Conservation (phyloP, 2,113 vertebrate genomes). For the Stegastes partitus region DNA sequence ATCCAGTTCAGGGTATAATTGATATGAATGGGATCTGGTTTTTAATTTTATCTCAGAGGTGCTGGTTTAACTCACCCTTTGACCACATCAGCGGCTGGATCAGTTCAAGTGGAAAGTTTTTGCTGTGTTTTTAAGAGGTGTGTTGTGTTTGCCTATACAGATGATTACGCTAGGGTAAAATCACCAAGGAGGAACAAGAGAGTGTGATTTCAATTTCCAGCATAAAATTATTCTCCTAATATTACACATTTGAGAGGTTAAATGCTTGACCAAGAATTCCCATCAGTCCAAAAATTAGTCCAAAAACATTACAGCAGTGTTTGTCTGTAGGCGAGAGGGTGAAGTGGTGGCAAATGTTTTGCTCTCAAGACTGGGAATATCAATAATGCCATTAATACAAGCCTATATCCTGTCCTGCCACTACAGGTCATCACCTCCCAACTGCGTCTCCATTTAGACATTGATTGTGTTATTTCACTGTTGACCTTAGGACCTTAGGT, state of each 20-base stretch:
- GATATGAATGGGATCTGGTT: slow-evolving; percentile 74
- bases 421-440: slow-evolving; percentile 49
- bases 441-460: slow-evolving; percentile 56
- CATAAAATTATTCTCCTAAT: background rate
- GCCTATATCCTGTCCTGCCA: slow-evolving; percentile 43
- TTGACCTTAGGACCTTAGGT: slow-evolving; percentile 57
- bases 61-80: slow-evolving; percentile 48
- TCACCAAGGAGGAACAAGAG: background rate
- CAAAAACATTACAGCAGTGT: background rate
- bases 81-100: slow-evolving; percentile 24
- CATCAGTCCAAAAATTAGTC: background rate
- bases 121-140: background rate
- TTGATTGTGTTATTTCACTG: slow-evolving; percentile 63
- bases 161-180: background rate
- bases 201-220: background rate
- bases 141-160: background rate
- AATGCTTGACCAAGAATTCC: slow-evolving; percentile 5
- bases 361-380: slow-evolving; percentile 51
- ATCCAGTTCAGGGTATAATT: slow-evolving; percentile 65
- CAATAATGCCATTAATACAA: slow-evolving; percentile 66
- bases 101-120: slow-evolving; percentile 14
- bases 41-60: slow-evolving; percentile 63
- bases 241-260: slow-evolving; percentile 4
- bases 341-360: slow-evolving; percentile 29
- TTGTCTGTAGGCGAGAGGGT: background rate